Percentiles rank a stretch among this genome's conserved stretches.
These are phyloP conservation scores for Andrena camellia DNA, from an alignment of 2,888 invertebrate genomes.

Conservation along the genomic window DNA sequence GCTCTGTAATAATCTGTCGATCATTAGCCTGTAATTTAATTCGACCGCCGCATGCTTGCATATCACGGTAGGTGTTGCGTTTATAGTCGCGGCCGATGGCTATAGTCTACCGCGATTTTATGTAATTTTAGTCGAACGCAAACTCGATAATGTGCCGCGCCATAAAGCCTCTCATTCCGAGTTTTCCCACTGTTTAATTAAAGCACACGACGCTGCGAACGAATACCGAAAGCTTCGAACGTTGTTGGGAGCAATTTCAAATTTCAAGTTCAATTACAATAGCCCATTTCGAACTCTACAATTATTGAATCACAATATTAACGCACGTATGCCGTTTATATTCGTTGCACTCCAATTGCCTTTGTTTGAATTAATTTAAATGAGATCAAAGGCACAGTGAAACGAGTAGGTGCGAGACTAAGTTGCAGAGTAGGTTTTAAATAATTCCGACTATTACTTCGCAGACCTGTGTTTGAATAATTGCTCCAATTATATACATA, in stretches of 20 bases:
- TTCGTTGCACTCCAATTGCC: neutral
- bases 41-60: conserved; percentile 38
- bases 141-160: conserved; percentile 53
- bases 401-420: neutral
- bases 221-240: conserved; percentile 7
- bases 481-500: neutral
- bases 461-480: neutral
- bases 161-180: conserved; percentile 38
- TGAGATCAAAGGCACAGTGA: neutral
- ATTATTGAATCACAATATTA: conserved; percentile 4
- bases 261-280: conserved; percentile 1
- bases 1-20: conserved; percentile 48
- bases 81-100: conserved; percentile 40
- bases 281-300: neutral
- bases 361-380: neutral
- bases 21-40: conserved; percentile 56
- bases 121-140: conserved; percentile 50
- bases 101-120: conserved; percentile 41
- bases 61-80: conserved; percentile 51
- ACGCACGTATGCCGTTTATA: neutral
- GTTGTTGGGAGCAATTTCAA: neutral
- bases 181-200: conserved; percentile 45
- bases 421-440: neutral
- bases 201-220: conserved; percentile 17
- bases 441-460: neutral